A percentile compares a stretch with the other conserved stretches of the same genome.
These are phyloP conservation scores for Drosophila saltans DNA, from an alignment of 1,140 invertebrate genomes.

Conservation along the genomic window DNA sequence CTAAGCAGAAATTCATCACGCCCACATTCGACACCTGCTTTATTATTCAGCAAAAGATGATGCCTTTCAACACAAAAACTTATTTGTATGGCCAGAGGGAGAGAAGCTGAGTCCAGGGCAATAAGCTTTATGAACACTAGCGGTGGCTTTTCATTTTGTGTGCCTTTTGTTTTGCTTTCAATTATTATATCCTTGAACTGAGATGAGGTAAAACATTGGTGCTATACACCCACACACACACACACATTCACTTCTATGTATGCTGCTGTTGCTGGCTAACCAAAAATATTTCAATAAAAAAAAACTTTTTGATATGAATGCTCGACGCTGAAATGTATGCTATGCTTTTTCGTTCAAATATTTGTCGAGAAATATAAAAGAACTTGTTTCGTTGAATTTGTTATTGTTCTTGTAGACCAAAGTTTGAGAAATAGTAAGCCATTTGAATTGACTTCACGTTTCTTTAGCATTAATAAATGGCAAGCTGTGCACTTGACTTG, in stretches of 20 bases:
- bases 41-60: background rate
- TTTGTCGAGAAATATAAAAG: background rate
- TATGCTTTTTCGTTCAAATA: conserved; percentile 10
- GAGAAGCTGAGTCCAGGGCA: conserved; percentile 20
- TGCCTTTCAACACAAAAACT: conserved; percentile 15
- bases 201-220: conserved; percentile 16
- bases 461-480: conserved; percentile 5
- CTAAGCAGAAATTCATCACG: conserved; percentile 46
- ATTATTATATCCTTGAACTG: conserved; percentile 36
- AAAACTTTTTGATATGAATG: conserved; percentile 16
- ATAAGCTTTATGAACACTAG: background rate
- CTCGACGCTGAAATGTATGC: conserved; percentile 21
- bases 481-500: conserved; percentile 17
- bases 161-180: conserved; percentile 47
- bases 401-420: background rate
- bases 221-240: background rate
- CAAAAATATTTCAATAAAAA: conserved; percentile 19
- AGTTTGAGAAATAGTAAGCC: background rate
- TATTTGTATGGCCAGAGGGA: conserved; percentile 37
- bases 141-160: conserved; percentile 26
- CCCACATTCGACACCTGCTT: conserved; percentile 8
- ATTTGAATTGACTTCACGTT: background rate
- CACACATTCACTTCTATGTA: background rate
- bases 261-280: no score
- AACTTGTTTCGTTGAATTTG: background rate